A percentile compares a stretch with the other conserved stretches of the same genome.
Conservation (phyloP, 1,140 invertebrate genomes). For the Tetranychus urticae region DNA sequence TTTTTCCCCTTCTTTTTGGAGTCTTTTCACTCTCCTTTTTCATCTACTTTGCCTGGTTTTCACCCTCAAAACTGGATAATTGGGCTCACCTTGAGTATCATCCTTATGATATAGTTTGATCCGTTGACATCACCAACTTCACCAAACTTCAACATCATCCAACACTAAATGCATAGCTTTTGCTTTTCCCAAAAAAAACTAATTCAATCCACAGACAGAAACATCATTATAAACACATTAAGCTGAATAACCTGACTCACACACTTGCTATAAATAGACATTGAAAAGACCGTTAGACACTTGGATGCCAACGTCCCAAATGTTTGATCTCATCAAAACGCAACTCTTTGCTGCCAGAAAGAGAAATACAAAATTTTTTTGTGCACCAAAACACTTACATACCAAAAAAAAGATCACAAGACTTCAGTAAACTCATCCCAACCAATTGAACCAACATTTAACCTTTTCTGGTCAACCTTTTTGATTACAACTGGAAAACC, state of each 20-base stretch:
- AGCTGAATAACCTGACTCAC: too few species aligned
- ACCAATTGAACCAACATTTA: not conserved
- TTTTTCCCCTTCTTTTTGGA: conserved; percentile 68
- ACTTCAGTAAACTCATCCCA: not conserved
- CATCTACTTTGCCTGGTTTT: not conserved
- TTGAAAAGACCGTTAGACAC: too few species aligned
- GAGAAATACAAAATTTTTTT: too few species aligned
- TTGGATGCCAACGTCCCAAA: too few species aligned
- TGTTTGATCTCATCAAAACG: too few species aligned
- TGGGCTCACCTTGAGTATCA: not conserved
- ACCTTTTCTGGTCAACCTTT: not conserved
- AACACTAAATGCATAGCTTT: not conserved
- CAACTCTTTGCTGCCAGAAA: too few species aligned
- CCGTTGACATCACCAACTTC: not conserved
- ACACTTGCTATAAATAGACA: too few species aligned
- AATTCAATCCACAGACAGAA: too few species aligned
- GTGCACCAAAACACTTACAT: not conserved
- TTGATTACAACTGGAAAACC: too few species aligned
- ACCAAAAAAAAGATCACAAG: not conserved
- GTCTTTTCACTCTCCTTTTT: conserved; percentile 39
- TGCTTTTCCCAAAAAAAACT: too few species aligned
- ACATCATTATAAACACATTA: too few species aligned
- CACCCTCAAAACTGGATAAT: not conserved
- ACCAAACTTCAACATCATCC: not conserved
- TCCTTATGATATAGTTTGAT: not conserved